Evolutionary conservation across 2,113 vertebrate species (phyloP).

Genomic region (Mustela lutreola): DNA sequence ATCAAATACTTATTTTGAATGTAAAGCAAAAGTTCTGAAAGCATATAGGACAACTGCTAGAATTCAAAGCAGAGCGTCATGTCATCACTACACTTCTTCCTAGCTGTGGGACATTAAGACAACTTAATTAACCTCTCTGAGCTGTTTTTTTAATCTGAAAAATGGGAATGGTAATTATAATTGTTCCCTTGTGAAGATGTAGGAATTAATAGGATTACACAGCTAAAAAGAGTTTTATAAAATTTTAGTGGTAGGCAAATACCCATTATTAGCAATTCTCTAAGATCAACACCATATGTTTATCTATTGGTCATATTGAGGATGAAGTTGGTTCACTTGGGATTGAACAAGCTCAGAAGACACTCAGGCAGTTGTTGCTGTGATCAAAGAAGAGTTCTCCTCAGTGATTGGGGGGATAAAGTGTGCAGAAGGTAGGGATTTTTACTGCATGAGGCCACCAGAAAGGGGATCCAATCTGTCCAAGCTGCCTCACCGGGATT

Average conservation of each 20-base stretch:
- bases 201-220: not conserved
- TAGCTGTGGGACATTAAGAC: not conserved
- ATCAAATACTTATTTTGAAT: not conserved
- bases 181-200: not conserved
- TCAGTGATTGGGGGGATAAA: not conserved
- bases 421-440: not conserved
- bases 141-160: not conserved
- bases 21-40: not conserved
- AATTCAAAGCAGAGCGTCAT: not conserved
- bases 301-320: not conserved
- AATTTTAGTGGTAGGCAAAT: not conserved
- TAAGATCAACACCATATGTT: not conserved
- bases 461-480: accelerated
- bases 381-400: not conserved
- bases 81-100: not conserved
- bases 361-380: not conserved
- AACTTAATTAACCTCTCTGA: not conserved
- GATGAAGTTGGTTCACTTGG: not conserved
- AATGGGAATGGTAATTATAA: not conserved
- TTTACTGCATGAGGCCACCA: not conserved
- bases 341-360: not conserved
- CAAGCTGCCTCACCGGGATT: not conserved
- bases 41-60: not conserved
- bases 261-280: not conserved
- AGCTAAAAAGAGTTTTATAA: not conserved